phyloP scores from a whole-genome alignment of 2,797 vertebrate species.

The Labroides dimidiatus region DNA sequence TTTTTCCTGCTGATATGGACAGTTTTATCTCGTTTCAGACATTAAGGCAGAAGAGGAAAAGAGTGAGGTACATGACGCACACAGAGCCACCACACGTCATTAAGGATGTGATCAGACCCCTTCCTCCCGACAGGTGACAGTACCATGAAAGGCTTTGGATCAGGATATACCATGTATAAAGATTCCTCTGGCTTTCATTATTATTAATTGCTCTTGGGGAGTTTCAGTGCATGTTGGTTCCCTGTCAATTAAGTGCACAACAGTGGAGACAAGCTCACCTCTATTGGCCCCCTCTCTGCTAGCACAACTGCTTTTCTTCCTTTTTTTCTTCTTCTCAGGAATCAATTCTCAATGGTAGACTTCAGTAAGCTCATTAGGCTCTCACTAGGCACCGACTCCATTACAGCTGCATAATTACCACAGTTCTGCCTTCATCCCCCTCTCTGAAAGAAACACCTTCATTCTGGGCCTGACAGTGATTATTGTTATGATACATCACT shows the following conservation, averaged over 20 bases:
- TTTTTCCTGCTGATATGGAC: slow-evolving; percentile 48
- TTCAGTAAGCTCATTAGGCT: slow-evolving; percentile 86
- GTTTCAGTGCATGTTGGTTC: slow-evolving; percentile 68
- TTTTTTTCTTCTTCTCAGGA: slow-evolving; percentile 59
- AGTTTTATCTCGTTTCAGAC: slow-evolving; percentile 56
- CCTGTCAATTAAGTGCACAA: slow-evolving; percentile 85
- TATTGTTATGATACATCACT: slow-evolving; percentile 83
- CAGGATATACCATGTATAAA: slow-evolving; percentile 64
- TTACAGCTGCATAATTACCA: slow-evolving; percentile 85
- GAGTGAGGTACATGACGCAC: slow-evolving; percentile 21
- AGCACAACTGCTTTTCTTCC: slow-evolving; percentile 50
- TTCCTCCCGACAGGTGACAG: slow-evolving; percentile 64
- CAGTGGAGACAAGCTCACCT: slow-evolving; percentile 82
- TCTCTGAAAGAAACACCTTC: slow-evolving; percentile 78
- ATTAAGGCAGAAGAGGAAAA: slow-evolving; percentile 39
- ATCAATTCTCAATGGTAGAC: slow-evolving; percentile 85
- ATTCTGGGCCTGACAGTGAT: slow-evolving; percentile 80
- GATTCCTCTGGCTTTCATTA: slow-evolving; percentile 76
- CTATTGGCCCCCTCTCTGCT: slow-evolving; percentile 68
- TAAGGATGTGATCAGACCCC: slow-evolving; percentile 54
- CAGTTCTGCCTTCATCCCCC: slow-evolving; percentile 75
- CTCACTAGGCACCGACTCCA: slow-evolving; percentile 80
- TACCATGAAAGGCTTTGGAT: slow-evolving; percentile 58
- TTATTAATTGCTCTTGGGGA: slow-evolving; percentile 80
- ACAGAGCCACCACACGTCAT: slow-evolving; percentile 4